Evolutionary conservation across 2,113 vertebrate species (phyloP).

Genomic region (Cavia aperea): DNA sequence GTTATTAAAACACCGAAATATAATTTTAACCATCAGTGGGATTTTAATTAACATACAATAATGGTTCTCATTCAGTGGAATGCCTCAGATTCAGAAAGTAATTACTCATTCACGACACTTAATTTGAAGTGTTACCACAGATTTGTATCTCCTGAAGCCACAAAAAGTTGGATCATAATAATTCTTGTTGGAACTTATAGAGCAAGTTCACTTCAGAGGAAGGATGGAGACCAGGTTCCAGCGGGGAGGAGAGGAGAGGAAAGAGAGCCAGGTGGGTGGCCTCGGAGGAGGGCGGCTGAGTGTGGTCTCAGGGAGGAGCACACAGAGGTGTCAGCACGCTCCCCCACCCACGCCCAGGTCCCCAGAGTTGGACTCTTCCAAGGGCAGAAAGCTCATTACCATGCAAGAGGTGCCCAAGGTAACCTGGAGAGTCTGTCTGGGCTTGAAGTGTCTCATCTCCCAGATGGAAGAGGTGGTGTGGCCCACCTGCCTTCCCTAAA

Average conservation of each 20-base stretch:
- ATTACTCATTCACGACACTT: conserved; percentile 72
- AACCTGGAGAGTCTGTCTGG: neutral
- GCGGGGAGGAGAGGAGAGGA: accelerated
- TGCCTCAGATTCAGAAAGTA: conserved; percentile 66
- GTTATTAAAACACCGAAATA: conserved; percentile 69
- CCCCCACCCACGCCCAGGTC: accelerated
- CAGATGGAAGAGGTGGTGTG: accelerated
- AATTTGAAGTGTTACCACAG: conserved; percentile 69
- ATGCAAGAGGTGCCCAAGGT: accelerated
- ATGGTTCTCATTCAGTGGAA: conserved; percentile 66
- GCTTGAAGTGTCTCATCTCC: neutral
- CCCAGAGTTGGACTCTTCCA: neutral
- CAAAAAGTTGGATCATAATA: conserved; percentile 58
- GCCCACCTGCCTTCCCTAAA: accelerated
- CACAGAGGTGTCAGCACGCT: accelerated
- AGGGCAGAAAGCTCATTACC: neutral
- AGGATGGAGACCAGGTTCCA: neutral
- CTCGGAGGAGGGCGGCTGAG: accelerated
- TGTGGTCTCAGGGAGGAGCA: neutral
- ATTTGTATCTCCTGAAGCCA: conserved; percentile 68
- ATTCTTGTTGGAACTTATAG: conserved; percentile 61
- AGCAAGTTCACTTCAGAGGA: conserved; percentile 56
- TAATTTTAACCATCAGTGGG: conserved; percentile 70
- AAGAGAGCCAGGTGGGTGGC: conserved; percentile 8
- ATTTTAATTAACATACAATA: conserved; percentile 74